Percentiles rank a stretch among this genome's conserved stretches.
These are phyloP conservation scores for Pteropus alecto DNA, from an alignment of 2,113 vertebrate genomes.

Conservation along the genomic window DNA sequence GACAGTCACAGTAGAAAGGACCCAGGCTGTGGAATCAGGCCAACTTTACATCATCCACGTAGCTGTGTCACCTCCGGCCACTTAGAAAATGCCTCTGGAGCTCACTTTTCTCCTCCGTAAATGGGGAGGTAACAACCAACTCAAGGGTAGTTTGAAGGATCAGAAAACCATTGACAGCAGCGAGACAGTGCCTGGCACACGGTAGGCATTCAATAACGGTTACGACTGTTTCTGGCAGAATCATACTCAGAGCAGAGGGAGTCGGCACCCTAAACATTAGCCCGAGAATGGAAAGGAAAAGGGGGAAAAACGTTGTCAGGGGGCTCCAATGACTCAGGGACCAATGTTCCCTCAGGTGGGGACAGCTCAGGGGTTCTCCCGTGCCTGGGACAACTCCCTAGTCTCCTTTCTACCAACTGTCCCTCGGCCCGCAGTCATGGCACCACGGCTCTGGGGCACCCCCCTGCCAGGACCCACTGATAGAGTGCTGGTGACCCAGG, in stretches of 20 bases:
- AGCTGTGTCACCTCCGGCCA: fast-evolving
- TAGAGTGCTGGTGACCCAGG: neutral
- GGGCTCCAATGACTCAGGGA: neutral
- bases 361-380: neutral
- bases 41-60: fast-evolving
- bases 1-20: neutral
- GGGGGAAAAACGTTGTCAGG: neutral
- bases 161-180: fast-evolving
- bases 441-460: neutral
- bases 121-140: too few species aligned
- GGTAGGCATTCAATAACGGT: fast-evolving
- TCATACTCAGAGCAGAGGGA: neutral
- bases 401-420: too few species aligned
- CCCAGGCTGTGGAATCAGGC: neutral
- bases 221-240: neutral
- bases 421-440: neutral
- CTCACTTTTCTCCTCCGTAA: neutral
- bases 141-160: fast-evolving
- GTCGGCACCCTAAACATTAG: fast-evolving
- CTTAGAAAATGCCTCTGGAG: neutral
- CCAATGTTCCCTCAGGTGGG: neutral
- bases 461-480: neutral
- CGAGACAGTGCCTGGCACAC: fast-evolving
- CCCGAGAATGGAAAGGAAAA: fast-evolving
- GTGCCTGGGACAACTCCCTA: neutral